Evolutionary conservation across 2,888 invertebrate species (phyloP).

Genomic region (Dermolepida albohirtum): DNA sequence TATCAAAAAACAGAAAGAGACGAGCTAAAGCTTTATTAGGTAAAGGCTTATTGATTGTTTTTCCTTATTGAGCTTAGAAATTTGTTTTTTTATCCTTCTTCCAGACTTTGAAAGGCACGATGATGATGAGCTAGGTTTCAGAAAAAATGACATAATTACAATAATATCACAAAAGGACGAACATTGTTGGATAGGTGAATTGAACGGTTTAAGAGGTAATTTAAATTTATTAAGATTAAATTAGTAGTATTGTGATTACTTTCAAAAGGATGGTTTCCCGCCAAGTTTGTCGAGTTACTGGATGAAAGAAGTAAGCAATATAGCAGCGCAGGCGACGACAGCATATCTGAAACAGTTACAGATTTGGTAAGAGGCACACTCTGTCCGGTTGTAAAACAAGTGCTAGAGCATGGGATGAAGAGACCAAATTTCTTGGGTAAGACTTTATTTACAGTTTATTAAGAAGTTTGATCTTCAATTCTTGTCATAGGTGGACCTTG

Average conservation of each 20-base stretch:
- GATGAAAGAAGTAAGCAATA: slow-evolving; percentile 96
- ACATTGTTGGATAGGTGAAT: slow-evolving; percentile 98
- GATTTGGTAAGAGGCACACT: slow-evolving; percentile 95
- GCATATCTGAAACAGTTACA: slow-evolving; percentile 95
- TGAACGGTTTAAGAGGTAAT: slow-evolving; percentile 87
- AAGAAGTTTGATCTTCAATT: neutral
- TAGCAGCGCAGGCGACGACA: slow-evolving; percentile 95
- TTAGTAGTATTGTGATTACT: neutral
- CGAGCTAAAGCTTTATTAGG: slow-evolving; percentile 93
- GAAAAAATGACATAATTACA: slow-evolving; percentile 98
- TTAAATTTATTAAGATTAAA: slow-evolving; percentile 22
- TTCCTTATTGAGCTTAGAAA: slow-evolving; percentile 7
- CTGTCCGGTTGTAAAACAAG: slow-evolving; percentile 93
- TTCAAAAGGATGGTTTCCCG: slow-evolving; percentile 91
- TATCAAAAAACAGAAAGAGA: slow-evolving; percentile 85
- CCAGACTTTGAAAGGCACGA: slow-evolving; percentile 96
- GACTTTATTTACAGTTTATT: slow-evolving; percentile 11
- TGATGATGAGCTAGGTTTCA: slow-evolving; percentile 97
- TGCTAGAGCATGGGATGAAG: slow-evolving; percentile 95
- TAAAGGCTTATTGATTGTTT: slow-evolving; percentile 53
- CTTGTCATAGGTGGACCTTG: slow-evolving; percentile 81
- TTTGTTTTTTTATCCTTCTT: slow-evolving; percentile 45
- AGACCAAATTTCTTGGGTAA: slow-evolving; percentile 83
- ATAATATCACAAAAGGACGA: slow-evolving; percentile 97
- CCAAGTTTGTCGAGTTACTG: slow-evolving; percentile 93